Base-by-base conservation (phyloP, 2,797 vertebrate species). In the Spondyliosoma cantharus region DNA sequence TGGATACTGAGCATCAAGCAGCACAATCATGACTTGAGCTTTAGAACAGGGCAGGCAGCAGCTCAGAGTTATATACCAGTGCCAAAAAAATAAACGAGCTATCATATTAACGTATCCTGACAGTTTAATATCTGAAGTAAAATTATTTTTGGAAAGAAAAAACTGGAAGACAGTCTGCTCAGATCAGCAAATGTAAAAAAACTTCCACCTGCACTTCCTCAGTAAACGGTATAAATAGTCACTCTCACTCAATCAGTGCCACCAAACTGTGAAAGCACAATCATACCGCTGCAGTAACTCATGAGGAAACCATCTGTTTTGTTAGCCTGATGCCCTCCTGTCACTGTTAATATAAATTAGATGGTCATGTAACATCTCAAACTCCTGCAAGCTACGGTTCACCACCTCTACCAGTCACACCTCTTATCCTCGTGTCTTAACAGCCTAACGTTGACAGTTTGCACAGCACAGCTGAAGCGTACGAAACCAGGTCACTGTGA, bases 401-500 rank as follows among this genome's bases (percentile, higher is more conserved):
- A 61, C 48, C 77, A 74, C 79, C 76, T 84, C 65, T 3, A 59
- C 69, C 37, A 48, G 74, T 78, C 72, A 62, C 81, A 76, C 64
- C 58, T 88, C 76, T 65, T 19, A 53, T 70, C 81, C 65, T 73
- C 24, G 1, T 56, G 82, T 78, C 57, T 69, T 11, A 32, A 69
- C 72, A 50, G 76, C 37, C 63, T 14, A 7, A 76, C 65, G 77
- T 7, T 76, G 82, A 82, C 77, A 66, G 64, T 71, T 57, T 43
- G 54, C 56, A 43, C 60, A 6, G 57, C 71, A 19, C 49, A 76
- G 63, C 25, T 16, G 20, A 43, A 76, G 29, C 84, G 64, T 74
- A 62, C 58, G 80, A 90, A 91, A 90, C 50, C 89, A 89, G 89
- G 86, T 91, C 87, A 88, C 62, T 84, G 86, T 86, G 71, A 91